These are phyloP conservation scores for Cryptoprocta ferox DNA, from an alignment of 2,797 vertebrate genomes.

Conservation along the genomic window DNA sequence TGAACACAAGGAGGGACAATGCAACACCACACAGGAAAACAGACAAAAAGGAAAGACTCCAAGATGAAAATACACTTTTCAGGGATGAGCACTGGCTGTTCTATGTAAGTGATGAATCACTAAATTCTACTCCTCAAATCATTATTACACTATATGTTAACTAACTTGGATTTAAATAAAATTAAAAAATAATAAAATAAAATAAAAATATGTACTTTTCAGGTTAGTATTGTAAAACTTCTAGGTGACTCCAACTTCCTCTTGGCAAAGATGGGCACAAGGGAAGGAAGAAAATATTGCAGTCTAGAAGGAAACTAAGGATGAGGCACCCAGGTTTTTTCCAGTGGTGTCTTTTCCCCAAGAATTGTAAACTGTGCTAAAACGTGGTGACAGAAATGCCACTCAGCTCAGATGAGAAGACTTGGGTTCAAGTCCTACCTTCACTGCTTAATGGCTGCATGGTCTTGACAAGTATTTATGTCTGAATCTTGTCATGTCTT, in stretches of 20 bases:
- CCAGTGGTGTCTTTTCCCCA: neutral
- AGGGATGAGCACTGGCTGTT: too few relatives aligned
- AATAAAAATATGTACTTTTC: neutral
- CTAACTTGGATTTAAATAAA: too few relatives aligned
- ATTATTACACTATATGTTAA: too few relatives aligned
- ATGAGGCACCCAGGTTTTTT: neutral
- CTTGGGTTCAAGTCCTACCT: neutral
- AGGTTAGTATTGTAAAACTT: neutral
- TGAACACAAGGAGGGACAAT: accelerated
- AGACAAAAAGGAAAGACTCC: neutral
- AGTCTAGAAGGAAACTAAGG: neutral
- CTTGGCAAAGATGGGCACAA: neutral
- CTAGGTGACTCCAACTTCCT: neutral
- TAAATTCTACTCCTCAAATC: too few relatives aligned
- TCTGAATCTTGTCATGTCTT: neutral
- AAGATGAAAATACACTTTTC: neutral
- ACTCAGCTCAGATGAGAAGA: neutral
- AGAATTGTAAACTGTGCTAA: neutral
- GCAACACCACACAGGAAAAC: neutral
- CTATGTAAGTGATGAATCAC: too few relatives aligned
- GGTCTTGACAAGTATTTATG: neutral
- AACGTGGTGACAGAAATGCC: neutral
- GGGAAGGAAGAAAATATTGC: neutral
- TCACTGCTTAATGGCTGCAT: neutral
- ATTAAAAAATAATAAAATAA: too few relatives aligned